phyloP scores from a whole-genome alignment of 2,888 invertebrate genomes.

The Ommatoiulus sabulosus region DNA sequence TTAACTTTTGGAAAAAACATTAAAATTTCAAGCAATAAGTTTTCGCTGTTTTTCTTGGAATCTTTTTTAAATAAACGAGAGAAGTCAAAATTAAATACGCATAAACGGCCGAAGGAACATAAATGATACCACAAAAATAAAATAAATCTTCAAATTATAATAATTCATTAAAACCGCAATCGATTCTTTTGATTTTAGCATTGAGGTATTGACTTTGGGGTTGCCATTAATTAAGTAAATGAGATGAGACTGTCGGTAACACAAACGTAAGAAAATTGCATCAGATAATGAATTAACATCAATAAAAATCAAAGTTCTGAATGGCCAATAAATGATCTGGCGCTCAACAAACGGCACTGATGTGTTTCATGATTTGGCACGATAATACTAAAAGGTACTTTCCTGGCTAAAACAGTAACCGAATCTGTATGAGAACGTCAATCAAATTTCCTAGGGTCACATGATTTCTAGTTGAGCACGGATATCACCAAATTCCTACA shows the following conservation, averaged over 20 bases:
- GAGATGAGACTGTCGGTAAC: not conserved
- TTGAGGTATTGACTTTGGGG: no score
- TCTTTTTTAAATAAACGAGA: no score
- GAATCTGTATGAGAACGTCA: not conserved
- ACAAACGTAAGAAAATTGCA: not conserved
- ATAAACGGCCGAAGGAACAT: no score
- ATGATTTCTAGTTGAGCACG: constrained; percentile 53
- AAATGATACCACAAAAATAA: no score
- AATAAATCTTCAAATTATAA: no score
- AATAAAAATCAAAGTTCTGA: not conserved
- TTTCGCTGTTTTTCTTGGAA: no score
- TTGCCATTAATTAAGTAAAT: no score
- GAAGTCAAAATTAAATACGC: no score
- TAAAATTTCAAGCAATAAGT: no score
- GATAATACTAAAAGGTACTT: constrained; percentile 31
- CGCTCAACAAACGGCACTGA: not conserved
- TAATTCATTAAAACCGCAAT: no score
- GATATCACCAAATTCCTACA: constrained; percentile 54
- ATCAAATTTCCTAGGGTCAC: not conserved
- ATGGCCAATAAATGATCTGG: not conserved
- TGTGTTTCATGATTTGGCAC: constrained; percentile 8
- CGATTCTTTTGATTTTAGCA: no score
- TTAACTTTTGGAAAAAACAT: no score
- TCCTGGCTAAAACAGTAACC: not conserved
- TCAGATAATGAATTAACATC: not conserved